Evolutionary conservation across 2,888 invertebrate genomes (phyloP).

Genomic region (Heliconius hortense): DNA sequence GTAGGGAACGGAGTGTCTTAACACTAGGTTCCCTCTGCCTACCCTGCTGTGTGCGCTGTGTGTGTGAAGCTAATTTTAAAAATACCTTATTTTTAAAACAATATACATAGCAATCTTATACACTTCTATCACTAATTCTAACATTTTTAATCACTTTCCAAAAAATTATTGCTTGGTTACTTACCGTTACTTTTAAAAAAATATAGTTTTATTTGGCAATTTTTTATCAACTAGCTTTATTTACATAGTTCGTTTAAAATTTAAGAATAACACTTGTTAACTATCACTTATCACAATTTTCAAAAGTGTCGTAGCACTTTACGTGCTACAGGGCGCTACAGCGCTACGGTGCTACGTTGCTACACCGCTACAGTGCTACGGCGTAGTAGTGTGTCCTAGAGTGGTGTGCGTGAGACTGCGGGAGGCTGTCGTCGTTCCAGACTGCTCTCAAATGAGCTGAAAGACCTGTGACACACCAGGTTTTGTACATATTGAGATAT

Average conservation of each 20-base stretch:
- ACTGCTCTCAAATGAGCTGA: slow-evolving; percentile 17
- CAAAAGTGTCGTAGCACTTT: slow-evolving; percentile 7
- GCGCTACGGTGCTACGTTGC: slow-evolving; percentile 1
- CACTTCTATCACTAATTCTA: neutral
- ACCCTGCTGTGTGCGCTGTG: too few relatives aligned
- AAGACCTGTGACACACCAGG: slow-evolving; percentile 7
- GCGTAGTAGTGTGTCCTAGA: slow-evolving; percentile 1
- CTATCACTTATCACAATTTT: slow-evolving; percentile 12
- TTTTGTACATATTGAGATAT: neutral
- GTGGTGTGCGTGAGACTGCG: slow-evolving; percentile 31
- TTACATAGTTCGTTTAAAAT: neutral
- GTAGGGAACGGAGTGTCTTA: too few relatives aligned
- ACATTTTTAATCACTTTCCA: neutral
- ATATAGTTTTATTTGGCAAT: neutral
- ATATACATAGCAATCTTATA: neutral
- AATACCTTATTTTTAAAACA: neutral
- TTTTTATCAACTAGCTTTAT: neutral
- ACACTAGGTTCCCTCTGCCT: too few relatives aligned
- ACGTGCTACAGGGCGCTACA: neutral
- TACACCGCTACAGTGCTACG: slow-evolving; percentile 14
- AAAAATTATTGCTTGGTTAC: neutral
- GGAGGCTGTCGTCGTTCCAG: slow-evolving; percentile 24
- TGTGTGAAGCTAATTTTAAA: too few relatives aligned
- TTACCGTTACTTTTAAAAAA: slow-evolving; percentile 8
- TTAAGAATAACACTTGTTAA: slow-evolving; percentile 3